Evolutionary conservation across 2,888 invertebrate species (phyloP), one percentile per base, ranked within the genome.

Genomic region (Tenthredo livida): DNA sequence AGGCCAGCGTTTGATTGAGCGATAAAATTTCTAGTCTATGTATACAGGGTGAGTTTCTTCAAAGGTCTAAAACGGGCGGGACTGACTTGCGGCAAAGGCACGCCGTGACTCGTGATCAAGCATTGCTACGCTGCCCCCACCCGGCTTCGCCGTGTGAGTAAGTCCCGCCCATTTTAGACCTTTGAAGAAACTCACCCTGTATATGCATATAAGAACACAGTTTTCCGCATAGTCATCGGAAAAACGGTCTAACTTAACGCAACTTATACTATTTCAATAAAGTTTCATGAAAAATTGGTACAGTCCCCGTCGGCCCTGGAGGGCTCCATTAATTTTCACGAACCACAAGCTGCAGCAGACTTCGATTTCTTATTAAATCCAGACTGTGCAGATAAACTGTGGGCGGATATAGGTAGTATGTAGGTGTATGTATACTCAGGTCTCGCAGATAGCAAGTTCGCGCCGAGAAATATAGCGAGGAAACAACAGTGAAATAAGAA

Each of bases 311-410:
- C 17, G 33, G 17, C 67, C 33, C 67, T 12, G 61, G 61, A 12
- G 43, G 72, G 40, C 29, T 43, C 21, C 40, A 73, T 73, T 43
- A 73, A 73, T 73, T 40, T 43, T 43, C 72, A 43, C 15, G 43
- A 73, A 43, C 37, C 37, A 10, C 43, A 15, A 43, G 43, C 10
- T 21, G 43, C 43, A 21, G 43, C 43, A 21, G 61, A 25, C 72
- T 73, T 73, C 72, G 72, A 73, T 73, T 73, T 40, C 72, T 73
- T 40, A 40, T 40, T 43, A 73, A 73, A 73, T 73, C 72, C 40
- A 21, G 70, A n/a, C 72, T 37, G 72, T 5, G 33, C 29, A 37
- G 33, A 67, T n/a, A 33, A 67, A 67, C 67, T 67, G 67, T 67
- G 67, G 29, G 12, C 6, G 33, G 33, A 33, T 67, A 17, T 33